Evolutionary conservation across 1,140 invertebrate species (phyloP).

Genomic region (Diuraphis noxia): DNA sequence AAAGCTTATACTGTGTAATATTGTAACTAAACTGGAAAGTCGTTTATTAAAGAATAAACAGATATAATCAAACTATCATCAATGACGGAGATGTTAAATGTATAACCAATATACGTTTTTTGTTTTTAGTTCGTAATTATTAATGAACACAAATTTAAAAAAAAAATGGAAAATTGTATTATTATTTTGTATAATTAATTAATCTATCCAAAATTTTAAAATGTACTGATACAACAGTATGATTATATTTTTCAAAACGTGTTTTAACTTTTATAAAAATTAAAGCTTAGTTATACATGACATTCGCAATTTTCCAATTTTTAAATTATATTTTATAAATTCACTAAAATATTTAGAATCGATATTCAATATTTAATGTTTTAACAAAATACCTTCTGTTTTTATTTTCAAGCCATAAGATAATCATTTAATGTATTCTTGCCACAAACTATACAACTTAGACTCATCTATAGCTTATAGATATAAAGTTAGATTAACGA

Average conservation of each 20-base stretch:
- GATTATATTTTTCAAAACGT: neutral
- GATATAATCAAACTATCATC: neutral
- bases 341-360: no score
- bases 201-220: no score
- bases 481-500: neutral
- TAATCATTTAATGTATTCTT: no score
- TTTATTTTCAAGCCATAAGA: no score
- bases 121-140: neutral
- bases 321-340: no score
- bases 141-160: neutral
- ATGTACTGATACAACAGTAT: neutral
- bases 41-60: no score
- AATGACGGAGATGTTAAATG: neutral
- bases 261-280: no score
- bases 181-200: neutral
- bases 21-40: neutral
- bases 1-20: neutral
- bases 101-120: neutral
- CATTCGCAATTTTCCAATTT: no score
- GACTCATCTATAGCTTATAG: neutral
- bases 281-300: no score
- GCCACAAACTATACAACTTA: no score
- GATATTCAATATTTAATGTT: no score
- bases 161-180: neutral
- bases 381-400: no score